Evolutionary conservation across 37 sponge, comb jelly and placozoan genomes (phyloP).

Genomic region (Ephydatia muelleri): DNA sequence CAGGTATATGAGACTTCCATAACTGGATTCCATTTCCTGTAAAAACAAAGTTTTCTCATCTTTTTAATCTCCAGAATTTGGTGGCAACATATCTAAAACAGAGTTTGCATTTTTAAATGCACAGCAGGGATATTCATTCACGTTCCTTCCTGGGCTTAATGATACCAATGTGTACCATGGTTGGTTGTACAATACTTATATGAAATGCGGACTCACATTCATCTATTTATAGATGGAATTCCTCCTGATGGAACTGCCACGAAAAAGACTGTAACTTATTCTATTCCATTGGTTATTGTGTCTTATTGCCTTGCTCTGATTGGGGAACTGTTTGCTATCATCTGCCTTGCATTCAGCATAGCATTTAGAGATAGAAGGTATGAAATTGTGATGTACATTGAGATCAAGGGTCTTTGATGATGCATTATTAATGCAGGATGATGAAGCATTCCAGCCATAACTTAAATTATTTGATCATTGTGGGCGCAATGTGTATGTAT

Average conservation of each 20-base stretch:
- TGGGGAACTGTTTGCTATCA: constrained; percentile 10
- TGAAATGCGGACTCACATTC: constrained; percentile 19
- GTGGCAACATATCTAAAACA: too few relatives aligned
- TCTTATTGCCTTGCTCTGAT: not conserved
- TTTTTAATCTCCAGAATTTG: not conserved
- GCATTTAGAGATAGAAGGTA: constrained; percentile 29
- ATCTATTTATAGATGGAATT: constrained; percentile 8
- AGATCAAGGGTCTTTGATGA: too few relatives aligned
- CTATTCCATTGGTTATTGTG: constrained; percentile 6
- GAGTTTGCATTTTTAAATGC: too few relatives aligned
- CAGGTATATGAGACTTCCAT: not conserved
- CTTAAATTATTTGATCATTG: constrained; percentile 24
- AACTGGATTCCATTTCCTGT: not conserved
- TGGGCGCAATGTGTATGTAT: constrained; percentile 6
- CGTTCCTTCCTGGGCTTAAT: too few relatives aligned
- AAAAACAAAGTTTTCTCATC: not conserved
- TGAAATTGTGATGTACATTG: too few relatives aligned
- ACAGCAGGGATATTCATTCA: too few relatives aligned
- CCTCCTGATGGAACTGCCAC: constrained; percentile 17
- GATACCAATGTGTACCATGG: not conserved
- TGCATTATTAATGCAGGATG: not conserved
- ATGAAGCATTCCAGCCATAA: constrained; percentile 26
- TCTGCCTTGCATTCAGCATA: constrained; percentile 29
- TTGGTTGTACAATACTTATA: constrained; percentile 18
- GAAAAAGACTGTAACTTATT: not conserved